These are phyloP conservation scores for Ophion ventricosus DNA, from an alignment of 2,888 invertebrate species.

Conservation along the genomic window DNA sequence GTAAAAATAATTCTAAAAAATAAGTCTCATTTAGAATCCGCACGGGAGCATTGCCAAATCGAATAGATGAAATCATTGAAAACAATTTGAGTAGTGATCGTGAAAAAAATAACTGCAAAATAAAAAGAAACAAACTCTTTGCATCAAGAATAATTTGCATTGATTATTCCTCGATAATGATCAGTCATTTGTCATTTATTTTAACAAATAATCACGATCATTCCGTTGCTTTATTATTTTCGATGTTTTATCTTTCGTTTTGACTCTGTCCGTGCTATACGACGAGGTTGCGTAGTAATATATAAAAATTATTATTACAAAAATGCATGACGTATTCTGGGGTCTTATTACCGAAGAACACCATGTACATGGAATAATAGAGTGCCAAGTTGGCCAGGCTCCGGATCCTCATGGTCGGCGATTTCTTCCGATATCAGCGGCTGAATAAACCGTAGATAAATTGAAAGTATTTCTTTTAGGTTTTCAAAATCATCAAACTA, in stretches of 20 bases:
- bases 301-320: conserved; percentile 12
- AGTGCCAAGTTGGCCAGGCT: neutral
- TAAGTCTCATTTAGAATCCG: conserved; percentile 33
- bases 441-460: neutral
- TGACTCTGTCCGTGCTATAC: neutral
- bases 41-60: conserved; percentile 9
- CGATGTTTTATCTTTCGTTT: neutral
- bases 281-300: conserved; percentile 21
- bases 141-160: neutral
- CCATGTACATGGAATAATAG: neutral
- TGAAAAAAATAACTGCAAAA: conserved; percentile 1
- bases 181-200: neutral
- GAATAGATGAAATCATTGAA: conserved; percentile 13
- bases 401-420: neutral
- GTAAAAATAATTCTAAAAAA: conserved; percentile 73
- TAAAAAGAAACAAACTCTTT: neutral
- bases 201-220: conserved; percentile 1
- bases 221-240: neutral
- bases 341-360: conserved; percentile 3
- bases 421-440: neutral
- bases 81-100: conserved; percentile 31
- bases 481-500: neutral
- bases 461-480: neutral
- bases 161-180: neutral
- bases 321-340: conserved; percentile 9